A percentile compares a stretch with the other conserved stretches of the same genome.
Evolutionary conservation across 2,113 vertebrate species (phyloP).

Genomic region (Zeus faber): DNA sequence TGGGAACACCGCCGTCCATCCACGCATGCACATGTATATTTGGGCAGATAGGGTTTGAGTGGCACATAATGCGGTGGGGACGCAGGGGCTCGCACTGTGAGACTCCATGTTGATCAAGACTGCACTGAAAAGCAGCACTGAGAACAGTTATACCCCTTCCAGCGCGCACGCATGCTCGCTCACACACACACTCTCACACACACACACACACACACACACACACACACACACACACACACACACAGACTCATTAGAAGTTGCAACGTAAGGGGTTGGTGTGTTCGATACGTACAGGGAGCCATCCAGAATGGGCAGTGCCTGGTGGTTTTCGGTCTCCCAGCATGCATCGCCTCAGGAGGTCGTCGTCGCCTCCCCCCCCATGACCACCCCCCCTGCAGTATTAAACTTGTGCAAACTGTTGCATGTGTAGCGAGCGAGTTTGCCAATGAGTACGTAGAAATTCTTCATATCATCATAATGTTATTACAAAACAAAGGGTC

Average conservation of each 20-base stretch:
- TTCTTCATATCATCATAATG: slow-evolving; percentile 56
- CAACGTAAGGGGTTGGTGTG: slow-evolving; percentile 30
- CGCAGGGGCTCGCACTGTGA: slow-evolving; percentile 34
- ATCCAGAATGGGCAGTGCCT: slow-evolving; percentile 39
- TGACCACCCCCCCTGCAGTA: slow-evolving; percentile 69
- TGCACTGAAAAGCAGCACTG: slow-evolving; percentile 64
- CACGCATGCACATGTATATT: slow-evolving; percentile 51
- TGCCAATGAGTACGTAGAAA: slow-evolving; percentile 63
- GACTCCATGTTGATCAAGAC: slow-evolving; percentile 50
- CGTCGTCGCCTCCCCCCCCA: slow-evolving; percentile 22
- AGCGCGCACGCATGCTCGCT: slow-evolving; percentile 32
- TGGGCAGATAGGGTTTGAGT: slow-evolving; percentile 42
- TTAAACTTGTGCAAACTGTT: slow-evolving; percentile 74
- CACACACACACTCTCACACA: slow-evolving; percentile 35
- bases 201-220: slow-evolving; percentile 29
- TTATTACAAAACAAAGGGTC: slow-evolving; percentile 56
- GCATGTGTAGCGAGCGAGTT: slow-evolving; percentile 72
- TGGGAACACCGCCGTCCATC: slow-evolving; percentile 54
- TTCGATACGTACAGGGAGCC: slow-evolving; percentile 24
- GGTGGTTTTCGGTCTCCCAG: slow-evolving; percentile 48
- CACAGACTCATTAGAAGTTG: slow-evolving; percentile 1
- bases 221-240: slow-evolving; percentile 15
- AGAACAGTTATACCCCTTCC: slow-evolving; percentile 41
- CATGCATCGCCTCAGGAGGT: slow-evolving; percentile 61
- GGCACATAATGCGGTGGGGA: slow-evolving; percentile 56